A percentile compares a stretch with the other conserved stretches of the same genome.
Conservation (phyloP, 1,140 invertebrate genomes). For the Brachionus angularis region DNA sequence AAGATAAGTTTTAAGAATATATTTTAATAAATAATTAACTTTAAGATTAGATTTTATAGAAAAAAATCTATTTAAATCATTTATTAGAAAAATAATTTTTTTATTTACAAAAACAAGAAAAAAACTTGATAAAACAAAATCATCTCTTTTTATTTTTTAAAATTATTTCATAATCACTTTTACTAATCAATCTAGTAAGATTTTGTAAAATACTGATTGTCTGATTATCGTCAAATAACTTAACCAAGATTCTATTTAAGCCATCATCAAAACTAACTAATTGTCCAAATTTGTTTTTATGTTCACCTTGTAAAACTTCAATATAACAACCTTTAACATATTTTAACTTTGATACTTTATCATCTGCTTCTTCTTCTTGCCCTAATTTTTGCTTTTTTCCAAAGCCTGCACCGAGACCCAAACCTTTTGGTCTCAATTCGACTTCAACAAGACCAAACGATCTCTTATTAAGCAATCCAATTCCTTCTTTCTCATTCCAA, state of each 20-base stretch:
- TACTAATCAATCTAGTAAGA: slow-evolving; percentile 24
- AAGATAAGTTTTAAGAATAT: too few species aligned
- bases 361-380: slow-evolving; percentile 55
- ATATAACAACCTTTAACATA: slow-evolving; percentile 63
- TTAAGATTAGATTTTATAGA: too few species aligned
- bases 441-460: slow-evolving; percentile 62
- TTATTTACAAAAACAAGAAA: too few species aligned
- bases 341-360: slow-evolving; percentile 59
- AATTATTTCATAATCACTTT: slow-evolving; percentile 39
- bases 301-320: slow-evolving; percentile 66
- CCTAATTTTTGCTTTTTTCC: slow-evolving; percentile 52
- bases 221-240: not conserved
- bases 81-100: too few species aligned
- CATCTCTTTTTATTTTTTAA: too few species aligned
- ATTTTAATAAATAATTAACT: too few species aligned
- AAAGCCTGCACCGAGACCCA: slow-evolving; percentile 82
- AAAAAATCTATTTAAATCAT: too few species aligned
- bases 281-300: slow-evolving; percentile 13
- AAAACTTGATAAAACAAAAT: too few species aligned
- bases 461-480: slow-evolving; percentile 64
- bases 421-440: slow-evolving; percentile 74
- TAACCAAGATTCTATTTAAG: slow-evolving; percentile 30
- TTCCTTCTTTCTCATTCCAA: slow-evolving; percentile 73
- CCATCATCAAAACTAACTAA: slow-evolving; percentile 35
- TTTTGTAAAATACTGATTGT: slow-evolving; percentile 26